Evolutionary conservation across 1,140 invertebrate species (phyloP), one percentile per base, ranked within the genome.

Genomic region (Hestina assimilis): DNA sequence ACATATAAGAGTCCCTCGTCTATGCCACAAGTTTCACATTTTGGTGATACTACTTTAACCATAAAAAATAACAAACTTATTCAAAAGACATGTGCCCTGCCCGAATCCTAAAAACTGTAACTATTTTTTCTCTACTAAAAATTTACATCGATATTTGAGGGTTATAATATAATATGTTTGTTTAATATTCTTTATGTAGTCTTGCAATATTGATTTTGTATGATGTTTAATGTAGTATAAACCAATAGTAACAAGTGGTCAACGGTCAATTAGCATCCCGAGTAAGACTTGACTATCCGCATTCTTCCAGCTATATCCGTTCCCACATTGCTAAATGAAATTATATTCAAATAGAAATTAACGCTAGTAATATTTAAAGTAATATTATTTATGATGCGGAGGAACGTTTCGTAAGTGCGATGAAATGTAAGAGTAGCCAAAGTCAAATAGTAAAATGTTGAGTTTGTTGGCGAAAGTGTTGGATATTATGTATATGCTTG

Each of bases 201-300:
- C n/a, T 17, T 17, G 4, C 12, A 0, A 35, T 17, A n/a, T 17
- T n/a, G n/a, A n/a, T 35, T 15, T 17, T 17, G 17, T 35, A 15
- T 17, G 17, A 15, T 15, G 7, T 2, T 0, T 17, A 9, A 14
- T 17, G 5, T 19, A 17, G 1, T 1, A 46, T 20, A 46, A 31
- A 31, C 26, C 43, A n/a, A 31, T 46, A 15, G 43, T 46, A 19
- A 19, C 28, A 46, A 3, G 9, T 48, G 33, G 33, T 20, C 46
- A 48, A 68, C 64, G 68, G 62, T 69, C 76, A 79, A 75, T 82
- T 79, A 82, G 72, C 72, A 79, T 79, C 70, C 63, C 72, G 62
- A 59, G 53, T 65, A 59, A 65, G 71, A 79, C 79, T 66, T 69
- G 79, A 75, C 70, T 73, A 61, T 69, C 57, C 52, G 56, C 75